A percentile compares a stretch with the other conserved stretches of the same genome.
Conservation (phyloP, 2,113 vertebrate genomes). For the Fulmarus glacialis region DNA sequence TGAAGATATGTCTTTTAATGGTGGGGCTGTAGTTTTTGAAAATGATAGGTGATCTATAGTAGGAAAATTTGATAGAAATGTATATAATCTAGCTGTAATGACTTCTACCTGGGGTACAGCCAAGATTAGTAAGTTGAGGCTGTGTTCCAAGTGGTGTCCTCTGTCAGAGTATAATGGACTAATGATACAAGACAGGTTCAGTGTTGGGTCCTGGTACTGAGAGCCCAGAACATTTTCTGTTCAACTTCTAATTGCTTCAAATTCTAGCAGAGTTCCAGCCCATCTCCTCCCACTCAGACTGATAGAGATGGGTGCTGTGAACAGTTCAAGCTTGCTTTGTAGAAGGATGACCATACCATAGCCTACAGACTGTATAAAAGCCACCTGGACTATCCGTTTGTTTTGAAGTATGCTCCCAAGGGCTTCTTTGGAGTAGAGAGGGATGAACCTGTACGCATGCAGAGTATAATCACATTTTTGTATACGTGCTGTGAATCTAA, state of each 20-base stretch:
- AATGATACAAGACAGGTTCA: background rate
- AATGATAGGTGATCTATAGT: background rate
- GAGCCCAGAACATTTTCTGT: background rate
- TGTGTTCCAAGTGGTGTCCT: background rate
- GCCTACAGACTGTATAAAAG: background rate
- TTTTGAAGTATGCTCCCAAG: background rate
- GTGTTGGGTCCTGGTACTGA: background rate
- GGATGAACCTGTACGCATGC: background rate
- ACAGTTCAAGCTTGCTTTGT: background rate
- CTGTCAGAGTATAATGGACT: background rate
- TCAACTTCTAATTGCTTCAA: background rate
- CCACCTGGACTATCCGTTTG: background rate
- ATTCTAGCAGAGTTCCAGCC: background rate
- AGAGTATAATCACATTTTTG: background rate
- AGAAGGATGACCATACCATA: background rate
- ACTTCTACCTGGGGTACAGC: background rate
- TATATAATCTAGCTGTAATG: background rate
- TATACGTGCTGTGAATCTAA: rapidly evolving
- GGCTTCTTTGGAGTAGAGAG: background rate
- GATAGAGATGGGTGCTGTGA: background rate
- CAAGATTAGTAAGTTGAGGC: background rate
- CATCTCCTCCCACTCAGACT: background rate
- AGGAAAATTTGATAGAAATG: background rate
- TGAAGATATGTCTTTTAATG: background rate
- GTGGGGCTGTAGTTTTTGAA: background rate